These are phyloP conservation scores for Semnornis frantzii DNA, from an alignment of 2,113 vertebrate genomes.

Conservation along the genomic window DNA sequence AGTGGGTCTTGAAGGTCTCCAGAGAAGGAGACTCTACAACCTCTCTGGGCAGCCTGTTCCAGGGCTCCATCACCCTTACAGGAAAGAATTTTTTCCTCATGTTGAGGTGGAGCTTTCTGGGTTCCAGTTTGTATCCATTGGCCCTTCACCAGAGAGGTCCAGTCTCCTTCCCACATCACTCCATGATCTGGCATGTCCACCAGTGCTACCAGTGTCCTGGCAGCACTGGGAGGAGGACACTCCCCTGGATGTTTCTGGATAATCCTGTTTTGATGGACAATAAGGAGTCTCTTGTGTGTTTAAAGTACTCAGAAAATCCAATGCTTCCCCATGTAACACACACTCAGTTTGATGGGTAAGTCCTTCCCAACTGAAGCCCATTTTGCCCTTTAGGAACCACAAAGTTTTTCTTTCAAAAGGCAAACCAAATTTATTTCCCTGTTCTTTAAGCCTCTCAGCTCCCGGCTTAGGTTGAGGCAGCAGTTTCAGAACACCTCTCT, in stretches of 20 bases:
- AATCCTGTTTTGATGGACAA: constrained; percentile 2
- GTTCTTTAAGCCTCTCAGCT: not conserved
- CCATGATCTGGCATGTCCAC: not conserved
- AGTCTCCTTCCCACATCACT: too few relatives aligned
- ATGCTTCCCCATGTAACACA: accelerated
- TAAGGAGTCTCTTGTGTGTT: not conserved
- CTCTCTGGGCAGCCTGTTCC: too few relatives aligned
- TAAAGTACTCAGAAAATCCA: not conserved
- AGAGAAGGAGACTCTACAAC: too few relatives aligned
- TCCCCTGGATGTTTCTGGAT: constrained; percentile 31
- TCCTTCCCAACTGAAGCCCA: accelerated
- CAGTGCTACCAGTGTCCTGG: constrained; percentile 19
- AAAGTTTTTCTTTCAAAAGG: not conserved
- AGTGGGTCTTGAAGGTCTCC: too few relatives aligned
- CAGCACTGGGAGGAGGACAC: not conserved
- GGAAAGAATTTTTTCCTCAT: too few relatives aligned
- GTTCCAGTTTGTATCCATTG: too few relatives aligned
- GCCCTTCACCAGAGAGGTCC: too few relatives aligned
- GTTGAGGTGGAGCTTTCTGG: too few relatives aligned
- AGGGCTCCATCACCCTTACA: too few relatives aligned
- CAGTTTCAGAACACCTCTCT: not conserved
- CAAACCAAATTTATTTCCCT: not conserved
- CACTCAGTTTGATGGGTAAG: accelerated
- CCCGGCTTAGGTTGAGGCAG: not conserved
- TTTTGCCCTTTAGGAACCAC: not conserved